A percentile compares a stretch with the other conserved stretches of the same genome.
Conservation (phyloP, 1,140 invertebrate species). For the Ectropis grisescens region DNA sequence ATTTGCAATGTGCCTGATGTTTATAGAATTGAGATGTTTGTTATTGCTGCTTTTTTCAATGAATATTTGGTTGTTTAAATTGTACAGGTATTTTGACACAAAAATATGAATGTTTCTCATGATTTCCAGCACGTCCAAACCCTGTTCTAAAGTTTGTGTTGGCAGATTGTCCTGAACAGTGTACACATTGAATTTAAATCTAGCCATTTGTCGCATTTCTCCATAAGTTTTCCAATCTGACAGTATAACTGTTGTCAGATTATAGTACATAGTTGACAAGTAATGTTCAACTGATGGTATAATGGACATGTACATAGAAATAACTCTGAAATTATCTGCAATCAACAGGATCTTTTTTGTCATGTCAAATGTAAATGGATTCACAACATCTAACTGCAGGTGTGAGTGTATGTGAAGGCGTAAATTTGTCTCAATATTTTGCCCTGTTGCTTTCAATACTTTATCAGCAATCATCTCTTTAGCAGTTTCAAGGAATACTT, state of each 20-base stretch:
- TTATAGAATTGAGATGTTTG: constrained; percentile 96
- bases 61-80: constrained; percentile 98
- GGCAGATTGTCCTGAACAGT: constrained; percentile 94
- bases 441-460: constrained; percentile 83
- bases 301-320: constrained; percentile 51
- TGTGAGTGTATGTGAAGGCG: constrained; percentile 92
- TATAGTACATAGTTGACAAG: constrained; percentile 96
- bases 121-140: constrained; percentile 97
- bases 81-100: constrained; percentile 94
- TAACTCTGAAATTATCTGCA: constrained; percentile 64
- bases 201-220: constrained; percentile 94
- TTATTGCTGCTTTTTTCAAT: constrained; percentile 93
- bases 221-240: constrained; percentile 98
- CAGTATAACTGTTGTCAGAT: constrained; percentile 95
- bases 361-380: constrained; percentile 77
- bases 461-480: constrained; percentile 49
- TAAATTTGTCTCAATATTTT: constrained; percentile 91
- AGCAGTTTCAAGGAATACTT: constrained; percentile 40
- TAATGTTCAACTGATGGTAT: constrained; percentile 87
- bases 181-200: constrained; percentile 85
- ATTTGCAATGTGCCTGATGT: constrained; percentile 96
- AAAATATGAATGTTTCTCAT: constrained; percentile 98
- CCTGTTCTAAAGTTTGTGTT: constrained; percentile 96
- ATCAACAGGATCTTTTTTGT: constrained; percentile 70
- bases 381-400: constrained; percentile 84